Evolutionary conservation across 2,113 vertebrate genomes (phyloP).

Genomic region (Pachypanchax playfairii): DNA sequence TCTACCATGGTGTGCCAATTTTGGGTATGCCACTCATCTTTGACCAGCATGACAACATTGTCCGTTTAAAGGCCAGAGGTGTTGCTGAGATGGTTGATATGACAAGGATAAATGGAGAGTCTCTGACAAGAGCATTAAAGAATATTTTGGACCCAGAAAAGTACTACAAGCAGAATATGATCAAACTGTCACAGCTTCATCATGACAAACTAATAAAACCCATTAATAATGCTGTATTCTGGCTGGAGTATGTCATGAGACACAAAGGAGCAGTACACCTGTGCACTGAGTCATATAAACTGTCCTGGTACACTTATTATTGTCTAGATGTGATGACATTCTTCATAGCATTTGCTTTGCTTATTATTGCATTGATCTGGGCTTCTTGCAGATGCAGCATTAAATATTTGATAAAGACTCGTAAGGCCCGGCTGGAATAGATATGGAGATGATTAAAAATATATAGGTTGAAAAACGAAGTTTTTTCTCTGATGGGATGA

Average conservation of each 20-base stretch:
- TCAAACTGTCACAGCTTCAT: conserved; percentile 68
- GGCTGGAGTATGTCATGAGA: conserved; percentile 72
- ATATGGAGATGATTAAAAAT: no score
- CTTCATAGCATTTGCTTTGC: no score
- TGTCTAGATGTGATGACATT: conserved; percentile 59
- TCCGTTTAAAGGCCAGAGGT: conserved; percentile 50
- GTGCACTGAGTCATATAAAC: conserved; percentile 54
- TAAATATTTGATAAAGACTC: no score
- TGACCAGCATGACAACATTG: conserved; percentile 71
- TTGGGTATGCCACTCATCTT: conserved; percentile 70
- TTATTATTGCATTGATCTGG: no score
- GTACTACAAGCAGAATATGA: conserved; percentile 68
- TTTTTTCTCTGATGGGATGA: no score
- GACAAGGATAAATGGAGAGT: conserved; percentile 42
- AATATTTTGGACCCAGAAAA: conserved; percentile 58
- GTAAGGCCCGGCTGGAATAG: no score
- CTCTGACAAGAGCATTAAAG: conserved; percentile 51
- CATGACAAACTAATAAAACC: conserved; percentile 14
- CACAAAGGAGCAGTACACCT: conserved; percentile 72
- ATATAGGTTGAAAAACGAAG: no score
- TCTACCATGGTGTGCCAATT: conserved; percentile 66
- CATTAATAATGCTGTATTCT: conserved; percentile 66
- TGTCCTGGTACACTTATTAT: conserved; percentile 64
- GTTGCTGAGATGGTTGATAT: conserved; percentile 63
- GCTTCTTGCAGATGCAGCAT: no score